These are phyloP conservation scores for Microcaecilia unicolor DNA, from an alignment of 2,797 vertebrate species.

Conservation along the genomic window DNA sequence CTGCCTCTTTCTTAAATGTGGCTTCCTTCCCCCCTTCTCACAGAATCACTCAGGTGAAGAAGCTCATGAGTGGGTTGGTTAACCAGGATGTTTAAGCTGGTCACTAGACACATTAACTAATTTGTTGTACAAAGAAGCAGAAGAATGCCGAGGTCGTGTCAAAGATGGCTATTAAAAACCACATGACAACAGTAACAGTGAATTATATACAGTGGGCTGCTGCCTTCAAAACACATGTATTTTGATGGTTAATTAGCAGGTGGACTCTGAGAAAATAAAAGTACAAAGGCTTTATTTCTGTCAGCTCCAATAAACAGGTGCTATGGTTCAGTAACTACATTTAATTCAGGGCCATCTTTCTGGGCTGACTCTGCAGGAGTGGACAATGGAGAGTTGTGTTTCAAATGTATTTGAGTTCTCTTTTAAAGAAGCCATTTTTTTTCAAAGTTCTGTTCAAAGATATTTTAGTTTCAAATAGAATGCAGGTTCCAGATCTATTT, in stretches of 20 bases:
- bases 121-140: background rate
- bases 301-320: slow-evolving; percentile 4
- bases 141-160: background rate
- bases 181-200: fast-evolving
- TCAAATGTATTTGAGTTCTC: background rate
- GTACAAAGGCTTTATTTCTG: slow-evolving; percentile 10
- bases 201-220: background rate
- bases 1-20: too few species aligned
- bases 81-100: background rate
- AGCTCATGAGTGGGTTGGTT: slow-evolving; percentile 2
- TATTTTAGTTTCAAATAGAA: slow-evolving; percentile 17
- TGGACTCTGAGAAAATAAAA: background rate
- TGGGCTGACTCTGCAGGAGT: slow-evolving; percentile 11
- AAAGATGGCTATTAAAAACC: background rate
- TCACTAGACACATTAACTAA: background rate
- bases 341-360: slow-evolving; percentile 20
- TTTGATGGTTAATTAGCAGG: background rate
- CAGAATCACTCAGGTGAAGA: slow-evolving; percentile 13
- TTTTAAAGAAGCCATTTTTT: background rate
- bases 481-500: background rate
- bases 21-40: slow-evolving; percentile 13
- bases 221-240: background rate
- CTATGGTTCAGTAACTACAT: slow-evolving; percentile 17
- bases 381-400: background rate
- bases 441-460: slow-evolving; percentile 3